A percentile compares a stretch with the other conserved stretches of the same genome.
Conservation (phyloP, 2,888 invertebrate species). For the Polyommatus icarus region DNA sequence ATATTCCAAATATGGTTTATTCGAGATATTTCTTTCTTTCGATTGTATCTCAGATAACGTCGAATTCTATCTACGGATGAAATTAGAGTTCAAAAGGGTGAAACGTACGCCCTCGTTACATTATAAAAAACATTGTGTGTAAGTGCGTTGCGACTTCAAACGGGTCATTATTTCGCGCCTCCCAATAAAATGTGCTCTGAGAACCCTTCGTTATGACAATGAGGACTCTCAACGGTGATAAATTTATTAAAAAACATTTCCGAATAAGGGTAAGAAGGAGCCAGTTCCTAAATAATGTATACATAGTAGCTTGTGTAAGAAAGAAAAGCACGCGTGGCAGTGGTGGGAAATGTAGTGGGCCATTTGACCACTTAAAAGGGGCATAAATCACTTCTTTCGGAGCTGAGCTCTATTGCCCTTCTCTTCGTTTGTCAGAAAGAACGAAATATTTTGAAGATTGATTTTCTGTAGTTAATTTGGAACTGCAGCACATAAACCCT, state of each 20-base stretch:
- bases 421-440: no score
- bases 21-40: neutral
- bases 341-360: no score
- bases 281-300: neutral
- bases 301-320: no score
- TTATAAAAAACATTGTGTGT: conserved; percentile 19
- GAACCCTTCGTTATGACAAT: conserved; percentile 25
- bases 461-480: no score
- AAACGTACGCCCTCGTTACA: conserved; percentile 6
- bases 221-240: neutral
- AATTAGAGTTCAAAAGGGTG: conserved; percentile 3
- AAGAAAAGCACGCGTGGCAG: no score
- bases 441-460: no score
- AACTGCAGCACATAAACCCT: neutral
- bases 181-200: conserved; percentile 3
- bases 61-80: neutral
- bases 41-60: neutral
- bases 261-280: neutral
- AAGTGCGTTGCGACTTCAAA: conserved; percentile 18
- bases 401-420: no score
- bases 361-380: no score
- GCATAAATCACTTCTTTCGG: no score
- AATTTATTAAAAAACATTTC: conserved; percentile 20
- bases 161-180: conserved; percentile 27
- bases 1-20: neutral